Evolutionary conservation across 2,888 invertebrate genomes (phyloP), one percentile per base, ranked within the genome.

Genomic region (Gymnosoma rotundatum): DNA sequence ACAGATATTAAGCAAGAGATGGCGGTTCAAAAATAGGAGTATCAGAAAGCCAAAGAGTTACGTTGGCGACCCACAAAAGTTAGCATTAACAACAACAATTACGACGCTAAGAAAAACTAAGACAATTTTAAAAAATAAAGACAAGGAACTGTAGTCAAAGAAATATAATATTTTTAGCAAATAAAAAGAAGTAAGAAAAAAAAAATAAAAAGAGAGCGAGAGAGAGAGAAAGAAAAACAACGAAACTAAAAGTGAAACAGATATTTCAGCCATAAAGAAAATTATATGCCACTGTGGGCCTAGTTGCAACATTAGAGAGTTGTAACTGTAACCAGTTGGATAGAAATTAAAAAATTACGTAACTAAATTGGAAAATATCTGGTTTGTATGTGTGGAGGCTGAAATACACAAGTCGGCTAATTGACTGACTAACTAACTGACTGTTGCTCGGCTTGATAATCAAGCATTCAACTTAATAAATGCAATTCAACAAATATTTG

Each of bases 31-130:
- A 73, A 63, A 73, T 69, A 25, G 20, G 18, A 42, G 10, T 42
- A 42, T 42, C 7, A 42, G 42, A 64, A 56, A 79, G 66, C 18
- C 9, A 73, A 48, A 78, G 58, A 72, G 70, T 75, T 75, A 76
- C 58, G 73, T 50, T 80, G 72, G 61, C 84, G 84, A 84, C 78
- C 83, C 84, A 84, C 78, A 81, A 79, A 78, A 82, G 75, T 73
- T 74, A 14, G 10, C 52, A 73, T 12, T 12, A 42, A 32, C 32
- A 32, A 32, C 32, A 32, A 32, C 32, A 32, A 32, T 5, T 4
- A 7, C 52, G 69, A 12, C 42, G 12, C 42, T 16, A 54, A 73
- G n/a, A 20, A 32, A 52, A 56, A 56, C 52, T 16, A 64, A 72
- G 56, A 61, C 52, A 38, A 70, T 70, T 63, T 66, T n/a, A 48